phyloP scores from a whole-genome alignment of 1,140 invertebrate genomes.

The Elymnias hypermnestra region DNA sequence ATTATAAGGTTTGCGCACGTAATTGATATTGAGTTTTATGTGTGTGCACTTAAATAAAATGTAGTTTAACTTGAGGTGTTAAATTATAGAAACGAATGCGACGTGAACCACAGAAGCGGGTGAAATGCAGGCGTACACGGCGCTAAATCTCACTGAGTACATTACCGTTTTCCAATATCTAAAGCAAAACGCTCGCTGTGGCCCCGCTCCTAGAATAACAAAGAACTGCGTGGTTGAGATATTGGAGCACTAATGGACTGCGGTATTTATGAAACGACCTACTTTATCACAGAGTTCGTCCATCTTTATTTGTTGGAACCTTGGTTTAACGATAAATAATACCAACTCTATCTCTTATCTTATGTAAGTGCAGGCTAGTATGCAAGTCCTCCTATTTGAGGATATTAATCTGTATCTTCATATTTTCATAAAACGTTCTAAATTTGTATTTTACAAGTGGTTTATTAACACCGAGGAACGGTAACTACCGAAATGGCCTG shows the following conservation, averaged over 20 bases:
- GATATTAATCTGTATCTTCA: no score
- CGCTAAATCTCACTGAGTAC: constrained; percentile 59
- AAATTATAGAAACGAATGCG: constrained; percentile 12
- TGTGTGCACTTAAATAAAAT: no score
- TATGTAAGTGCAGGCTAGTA: not conserved
- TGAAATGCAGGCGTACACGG: constrained; percentile 17
- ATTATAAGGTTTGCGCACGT: no score
- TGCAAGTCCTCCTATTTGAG: not conserved
- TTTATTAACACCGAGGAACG: no score
- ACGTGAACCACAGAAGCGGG: constrained; percentile 25
- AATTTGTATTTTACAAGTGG: no score
- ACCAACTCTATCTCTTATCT: constrained; percentile 6
- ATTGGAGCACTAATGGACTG: constrained; percentile 64
- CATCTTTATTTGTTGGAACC: constrained; percentile 29
- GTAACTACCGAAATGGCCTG: no score
- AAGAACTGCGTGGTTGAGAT: constrained; percentile 63
- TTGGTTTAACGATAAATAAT: constrained; percentile 15
- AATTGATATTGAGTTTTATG: no score
- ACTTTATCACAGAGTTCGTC: constrained; percentile 28
- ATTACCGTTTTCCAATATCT: constrained; percentile 69
- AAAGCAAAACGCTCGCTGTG: constrained; percentile 51
- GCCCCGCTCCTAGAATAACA: constrained; percentile 60
- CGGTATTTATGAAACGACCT: constrained; percentile 55
- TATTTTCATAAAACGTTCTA: no score
- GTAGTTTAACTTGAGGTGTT: not conserved